phyloP scores from a whole-genome alignment of 2,797 vertebrate genomes.

The Epinephelus awoara region DNA sequence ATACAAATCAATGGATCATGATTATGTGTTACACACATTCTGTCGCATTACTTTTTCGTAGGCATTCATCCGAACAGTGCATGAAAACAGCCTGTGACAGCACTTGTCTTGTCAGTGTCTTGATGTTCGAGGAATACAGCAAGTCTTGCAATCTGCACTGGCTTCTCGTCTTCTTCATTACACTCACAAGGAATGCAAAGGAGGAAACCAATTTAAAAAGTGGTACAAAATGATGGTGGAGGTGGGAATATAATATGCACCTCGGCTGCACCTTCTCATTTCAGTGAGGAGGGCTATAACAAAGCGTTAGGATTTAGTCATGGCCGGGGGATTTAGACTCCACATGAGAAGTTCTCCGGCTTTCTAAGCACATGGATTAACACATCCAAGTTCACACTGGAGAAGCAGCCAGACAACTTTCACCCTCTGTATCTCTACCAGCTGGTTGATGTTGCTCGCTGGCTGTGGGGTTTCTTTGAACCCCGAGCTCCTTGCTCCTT shows the following conservation, averaged over 20 bases:
- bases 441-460: slow-evolving; percentile 46
- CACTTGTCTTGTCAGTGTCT: background rate
- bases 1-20: no score
- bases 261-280: slow-evolving; percentile 26
- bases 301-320: slow-evolving; percentile 48
- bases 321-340: slow-evolving; percentile 44
- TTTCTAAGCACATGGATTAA: slow-evolving; percentile 58
- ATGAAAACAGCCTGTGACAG: background rate
- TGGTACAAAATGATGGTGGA: background rate
- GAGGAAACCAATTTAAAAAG: slow-evolving; percentile 14
- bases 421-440: slow-evolving; percentile 44
- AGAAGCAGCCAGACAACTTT: slow-evolving; percentile 57
- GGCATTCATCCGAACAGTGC: no score
- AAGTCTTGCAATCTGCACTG: background rate
- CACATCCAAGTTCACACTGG: slow-evolving; percentile 45
- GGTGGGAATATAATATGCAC: slow-evolving; percentile 11
- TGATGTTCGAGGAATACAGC: no score
- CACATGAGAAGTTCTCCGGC: slow-evolving; percentile 49
- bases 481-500: slow-evolving; percentile 35
- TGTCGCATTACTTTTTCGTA: no score
- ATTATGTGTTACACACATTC: no score
- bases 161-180: background rate
- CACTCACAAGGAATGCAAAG: background rate
- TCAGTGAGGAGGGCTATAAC: slow-evolving; percentile 24
- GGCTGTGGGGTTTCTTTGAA: slow-evolving; percentile 59